A percentile compares a stretch with the other conserved stretches of the same genome.
These are phyloP conservation scores for Luehdorfia chinensis DNA, from an alignment of 1,140 invertebrate genomes.

Conservation along the genomic window DNA sequence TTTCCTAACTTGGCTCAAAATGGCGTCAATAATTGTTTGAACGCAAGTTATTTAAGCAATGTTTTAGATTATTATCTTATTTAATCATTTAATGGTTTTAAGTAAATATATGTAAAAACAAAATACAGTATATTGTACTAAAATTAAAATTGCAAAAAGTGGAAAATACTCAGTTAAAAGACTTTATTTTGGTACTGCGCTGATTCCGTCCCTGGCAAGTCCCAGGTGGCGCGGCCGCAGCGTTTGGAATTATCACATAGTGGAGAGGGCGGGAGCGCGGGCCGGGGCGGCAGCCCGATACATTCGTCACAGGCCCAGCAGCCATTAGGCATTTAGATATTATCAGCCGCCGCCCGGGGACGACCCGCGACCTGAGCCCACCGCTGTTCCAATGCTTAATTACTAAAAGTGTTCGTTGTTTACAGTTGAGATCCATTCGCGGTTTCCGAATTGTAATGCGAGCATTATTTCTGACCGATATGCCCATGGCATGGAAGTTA, in stretches of 20 bases:
- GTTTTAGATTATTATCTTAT: too few relatives aligned
- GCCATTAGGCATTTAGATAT: slow-evolving; percentile 77
- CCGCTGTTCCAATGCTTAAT: slow-evolving; percentile 65
- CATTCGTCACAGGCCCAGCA: slow-evolving; percentile 75
- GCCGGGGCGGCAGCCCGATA: slow-evolving; percentile 44
- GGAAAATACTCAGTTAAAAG: too few relatives aligned
- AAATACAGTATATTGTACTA: too few relatives aligned
- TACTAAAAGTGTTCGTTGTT: slow-evolving; percentile 68
- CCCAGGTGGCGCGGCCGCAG: slow-evolving; percentile 75
- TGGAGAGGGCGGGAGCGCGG: slow-evolving; percentile 46
- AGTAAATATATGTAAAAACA: too few relatives aligned
- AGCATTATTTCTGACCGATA: too few relatives aligned
- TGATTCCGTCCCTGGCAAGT: slow-evolving; percentile 59
- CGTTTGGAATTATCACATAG: slow-evolving; percentile 77
- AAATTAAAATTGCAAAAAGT: too few relatives aligned
- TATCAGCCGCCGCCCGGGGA: slow-evolving; percentile 63
- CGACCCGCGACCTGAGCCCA: slow-evolving; percentile 64
- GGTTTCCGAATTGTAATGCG: slow-evolving; percentile 24
- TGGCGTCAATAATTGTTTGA: too few relatives aligned
- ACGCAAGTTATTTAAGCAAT: slow-evolving; percentile 14
- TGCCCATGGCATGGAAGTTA: too few relatives aligned
- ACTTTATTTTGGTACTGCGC: neutral
- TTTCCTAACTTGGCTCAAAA: slow-evolving; percentile 38
- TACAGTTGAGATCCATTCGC: slow-evolving; percentile 33
- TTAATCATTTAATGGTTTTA: too few relatives aligned